Conservation (phyloP, 2,113 vertebrate species). For the Paratilapia polleni region DNA sequence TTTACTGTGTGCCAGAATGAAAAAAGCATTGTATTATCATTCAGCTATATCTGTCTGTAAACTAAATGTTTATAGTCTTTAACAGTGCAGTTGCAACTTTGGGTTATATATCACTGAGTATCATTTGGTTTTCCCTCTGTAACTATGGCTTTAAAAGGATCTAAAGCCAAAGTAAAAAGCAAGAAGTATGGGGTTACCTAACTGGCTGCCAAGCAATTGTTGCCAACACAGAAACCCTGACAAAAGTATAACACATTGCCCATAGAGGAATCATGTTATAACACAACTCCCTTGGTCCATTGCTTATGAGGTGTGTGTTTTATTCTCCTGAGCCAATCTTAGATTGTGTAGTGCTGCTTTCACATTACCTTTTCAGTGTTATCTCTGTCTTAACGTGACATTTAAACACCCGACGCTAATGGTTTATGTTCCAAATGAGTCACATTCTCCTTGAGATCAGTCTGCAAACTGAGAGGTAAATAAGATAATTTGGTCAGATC, state of each 20-base stretch:
- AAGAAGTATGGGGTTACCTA: neutral
- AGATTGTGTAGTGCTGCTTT: constrained; percentile 22
- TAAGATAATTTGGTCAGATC: constrained; percentile 11
- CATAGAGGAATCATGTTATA: constrained; percentile 20
- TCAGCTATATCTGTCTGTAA: neutral
- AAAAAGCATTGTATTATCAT: neutral
- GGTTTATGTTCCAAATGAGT: neutral
- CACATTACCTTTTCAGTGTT: constrained; percentile 28
- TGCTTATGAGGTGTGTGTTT: constrained; percentile 2
- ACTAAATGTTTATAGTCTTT: neutral
- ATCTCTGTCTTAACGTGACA: constrained; percentile 1
- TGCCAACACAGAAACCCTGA: constrained; percentile 31
- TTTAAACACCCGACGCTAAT: neutral
- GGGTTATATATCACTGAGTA: neutral
- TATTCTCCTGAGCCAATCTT: constrained; percentile 28
- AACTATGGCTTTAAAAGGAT: neutral
- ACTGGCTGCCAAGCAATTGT: constrained; percentile 41
- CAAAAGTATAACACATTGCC: constrained; percentile 10
- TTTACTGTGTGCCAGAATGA: neutral
- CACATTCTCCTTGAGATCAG: neutral
- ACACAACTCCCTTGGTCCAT: constrained; percentile 19
- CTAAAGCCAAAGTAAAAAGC: neutral
- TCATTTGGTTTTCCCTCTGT: neutral
- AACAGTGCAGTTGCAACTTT: neutral
- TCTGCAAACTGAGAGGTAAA: constrained; percentile 20